Percentiles rank a stretch among this genome's conserved stretches.
Conservation (phyloP, 2,113 vertebrate species). For the Neoarius graeffei region DNA sequence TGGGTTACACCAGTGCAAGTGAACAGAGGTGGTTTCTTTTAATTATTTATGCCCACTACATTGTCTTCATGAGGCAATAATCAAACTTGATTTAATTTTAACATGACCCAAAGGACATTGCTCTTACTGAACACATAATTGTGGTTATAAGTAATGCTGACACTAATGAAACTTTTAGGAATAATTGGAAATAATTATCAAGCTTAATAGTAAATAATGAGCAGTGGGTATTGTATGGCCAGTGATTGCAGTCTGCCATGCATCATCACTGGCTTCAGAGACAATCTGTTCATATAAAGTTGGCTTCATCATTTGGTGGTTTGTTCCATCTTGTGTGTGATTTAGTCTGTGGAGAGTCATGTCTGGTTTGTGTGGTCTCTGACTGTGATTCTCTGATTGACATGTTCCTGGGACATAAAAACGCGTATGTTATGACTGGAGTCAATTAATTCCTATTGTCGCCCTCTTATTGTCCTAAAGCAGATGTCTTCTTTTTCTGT, state of each 20-base stretch:
- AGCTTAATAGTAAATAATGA: not conserved
- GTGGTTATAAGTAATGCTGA: not conserved
- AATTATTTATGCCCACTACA: not conserved
- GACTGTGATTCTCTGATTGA: conserved; percentile 13
- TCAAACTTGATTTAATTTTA: not conserved
- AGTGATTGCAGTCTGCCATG: not conserved
- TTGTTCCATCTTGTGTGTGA: not conserved
- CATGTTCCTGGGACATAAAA: conserved; percentile 29
- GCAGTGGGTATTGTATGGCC: not conserved
- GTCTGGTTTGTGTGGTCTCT: conserved; percentile 31
- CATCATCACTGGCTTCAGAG: not conserved
- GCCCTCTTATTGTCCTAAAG: conserved; percentile 47
- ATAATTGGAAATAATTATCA: conserved; percentile 1
- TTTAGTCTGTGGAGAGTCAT: not conserved
- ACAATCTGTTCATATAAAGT: not conserved
- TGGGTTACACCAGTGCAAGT: conserved; percentile 35
- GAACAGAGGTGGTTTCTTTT: not conserved
- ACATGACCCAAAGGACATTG: not conserved
- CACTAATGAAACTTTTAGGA: not conserved
- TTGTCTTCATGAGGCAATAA: not conserved
- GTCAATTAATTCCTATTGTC: conserved; percentile 46
- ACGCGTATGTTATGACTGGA: conserved; percentile 31
- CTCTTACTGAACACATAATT: not conserved
- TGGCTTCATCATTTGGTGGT: not conserved
- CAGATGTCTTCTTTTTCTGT: conserved; percentile 45